phyloP scores from a whole-genome alignment of 2,113 vertebrate species.

The Porphyrio hochstetteri region DNA sequence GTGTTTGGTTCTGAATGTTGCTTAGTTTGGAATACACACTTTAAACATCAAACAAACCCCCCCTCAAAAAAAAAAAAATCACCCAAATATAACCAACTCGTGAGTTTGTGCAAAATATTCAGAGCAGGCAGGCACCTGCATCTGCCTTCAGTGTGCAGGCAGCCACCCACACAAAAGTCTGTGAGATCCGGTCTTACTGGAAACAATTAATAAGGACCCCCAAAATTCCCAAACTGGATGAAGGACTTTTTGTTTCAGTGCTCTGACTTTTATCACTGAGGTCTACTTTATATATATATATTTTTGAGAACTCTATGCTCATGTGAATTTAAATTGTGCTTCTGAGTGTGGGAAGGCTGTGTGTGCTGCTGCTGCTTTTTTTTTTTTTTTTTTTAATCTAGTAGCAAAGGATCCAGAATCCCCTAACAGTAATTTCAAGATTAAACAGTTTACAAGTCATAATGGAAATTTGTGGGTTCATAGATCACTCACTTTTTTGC shows the following conservation, averaged over 20 bases:
- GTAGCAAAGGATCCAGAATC: conserved; percentile 31
- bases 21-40: neutral
- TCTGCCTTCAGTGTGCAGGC: neutral
- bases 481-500: neutral
- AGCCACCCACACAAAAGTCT: neutral
- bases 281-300: neutral
- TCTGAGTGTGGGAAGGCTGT: neutral
- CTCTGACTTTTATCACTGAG: neutral
- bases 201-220: conserved; percentile 2
- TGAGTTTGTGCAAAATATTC: neutral
- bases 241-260: neutral
- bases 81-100: neutral
- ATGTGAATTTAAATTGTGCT: neutral
- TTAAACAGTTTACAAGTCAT: neutral
- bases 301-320: neutral
- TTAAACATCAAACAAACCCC: neutral
- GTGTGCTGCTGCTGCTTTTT: neutral
- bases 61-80: neutral
- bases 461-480: conserved; percentile 29
- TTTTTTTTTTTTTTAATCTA: neutral
- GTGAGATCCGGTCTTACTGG: conserved; percentile 36
- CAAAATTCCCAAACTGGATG: neutral
- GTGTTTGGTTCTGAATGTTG: neutral
- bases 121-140: conserved; percentile 39
- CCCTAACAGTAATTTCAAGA: conserved; percentile 60